A percentile compares a stretch with the other conserved stretches of the same genome.
Conservation (phyloP, 1,140 invertebrate genomes). For the Onthophagus taurus region DNA sequence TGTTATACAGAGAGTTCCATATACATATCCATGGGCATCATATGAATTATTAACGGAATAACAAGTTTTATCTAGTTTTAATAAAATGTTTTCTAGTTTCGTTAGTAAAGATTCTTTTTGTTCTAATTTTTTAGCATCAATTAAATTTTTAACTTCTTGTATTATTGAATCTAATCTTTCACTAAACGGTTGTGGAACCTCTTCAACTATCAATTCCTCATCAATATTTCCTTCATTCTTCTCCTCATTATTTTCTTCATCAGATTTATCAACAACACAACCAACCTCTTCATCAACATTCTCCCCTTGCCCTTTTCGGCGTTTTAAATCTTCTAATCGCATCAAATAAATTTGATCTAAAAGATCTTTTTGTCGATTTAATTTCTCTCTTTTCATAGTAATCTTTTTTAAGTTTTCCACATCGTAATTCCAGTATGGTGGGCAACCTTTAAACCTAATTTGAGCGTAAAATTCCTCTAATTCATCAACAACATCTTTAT, state of each 20-base stretch:
- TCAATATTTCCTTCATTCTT: background rate
- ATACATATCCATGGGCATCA: too few relatives aligned
- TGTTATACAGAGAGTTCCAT: background rate
- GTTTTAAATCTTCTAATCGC: too few relatives aligned
- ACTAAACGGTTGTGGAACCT: background rate
- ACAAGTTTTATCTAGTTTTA: conserved; percentile 5
- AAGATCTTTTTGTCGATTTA: background rate
- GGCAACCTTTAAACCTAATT: background rate
- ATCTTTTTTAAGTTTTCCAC: conserved; percentile 2
- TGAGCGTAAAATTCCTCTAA: conserved; percentile 6
- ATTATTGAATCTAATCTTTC: background rate
- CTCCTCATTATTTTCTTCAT: too few relatives aligned
- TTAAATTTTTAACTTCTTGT: background rate
- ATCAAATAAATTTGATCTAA: background rate
- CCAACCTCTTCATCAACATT: too few relatives aligned
- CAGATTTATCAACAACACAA: too few relatives aligned
- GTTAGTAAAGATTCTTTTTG: background rate
- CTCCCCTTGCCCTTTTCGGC: too few relatives aligned
- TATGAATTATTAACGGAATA: background rate
- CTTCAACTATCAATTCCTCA: background rate
- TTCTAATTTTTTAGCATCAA: background rate
- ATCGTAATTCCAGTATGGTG: conserved; percentile 1
- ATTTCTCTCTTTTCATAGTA: background rate
- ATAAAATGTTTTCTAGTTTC: conserved; percentile 3
- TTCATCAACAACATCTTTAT: conserved; percentile 6